Evolutionary conservation across 2,888 invertebrate species (phyloP).

Genomic region (Clitarchus hookeri): DNA sequence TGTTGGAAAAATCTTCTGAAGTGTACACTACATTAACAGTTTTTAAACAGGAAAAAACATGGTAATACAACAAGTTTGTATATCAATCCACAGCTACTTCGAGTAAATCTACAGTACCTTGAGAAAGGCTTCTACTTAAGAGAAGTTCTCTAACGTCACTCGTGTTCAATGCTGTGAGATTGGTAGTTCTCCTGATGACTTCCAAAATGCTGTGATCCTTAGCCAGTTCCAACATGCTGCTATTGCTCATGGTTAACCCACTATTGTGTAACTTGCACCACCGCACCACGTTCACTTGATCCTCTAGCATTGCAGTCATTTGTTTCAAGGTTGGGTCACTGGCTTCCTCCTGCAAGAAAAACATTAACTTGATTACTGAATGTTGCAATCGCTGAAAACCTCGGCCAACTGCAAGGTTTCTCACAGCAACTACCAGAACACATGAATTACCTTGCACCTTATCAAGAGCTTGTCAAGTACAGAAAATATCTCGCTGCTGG

Average conservation of each 20-base stretch:
- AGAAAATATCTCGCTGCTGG: background rate
- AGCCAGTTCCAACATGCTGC: slow-evolving; percentile 47
- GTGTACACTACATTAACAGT: too few species aligned
- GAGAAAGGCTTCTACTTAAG: background rate
- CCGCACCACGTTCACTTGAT: slow-evolving; percentile 46
- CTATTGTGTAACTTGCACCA: slow-evolving; percentile 45
- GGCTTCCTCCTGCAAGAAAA: slow-evolving; percentile 29
- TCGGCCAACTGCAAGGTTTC: too few species aligned
- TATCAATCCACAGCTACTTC: too few species aligned
- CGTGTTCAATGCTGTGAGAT: slow-evolving; percentile 49
- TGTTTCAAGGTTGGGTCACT: slow-evolving; percentile 44
- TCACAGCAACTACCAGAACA: too few species aligned
- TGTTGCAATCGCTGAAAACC: too few species aligned
- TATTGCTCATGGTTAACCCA: slow-evolving; percentile 42
- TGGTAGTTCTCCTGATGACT: slow-evolving; percentile 48
- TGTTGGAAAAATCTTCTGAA: too few species aligned
- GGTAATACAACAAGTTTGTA: too few species aligned
- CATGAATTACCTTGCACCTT: background rate
- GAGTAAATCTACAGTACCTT: background rate
- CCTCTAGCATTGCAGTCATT: slow-evolving; percentile 44
- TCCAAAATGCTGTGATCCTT: slow-evolving; percentile 46
- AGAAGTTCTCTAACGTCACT: slow-evolving; percentile 47
- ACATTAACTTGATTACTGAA: background rate
- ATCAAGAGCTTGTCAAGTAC: background rate
- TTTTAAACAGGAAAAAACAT: too few species aligned